These are phyloP conservation scores for Lasiommata megera DNA, from an alignment of 2,888 invertebrate genomes.

Conservation along the genomic window DNA sequence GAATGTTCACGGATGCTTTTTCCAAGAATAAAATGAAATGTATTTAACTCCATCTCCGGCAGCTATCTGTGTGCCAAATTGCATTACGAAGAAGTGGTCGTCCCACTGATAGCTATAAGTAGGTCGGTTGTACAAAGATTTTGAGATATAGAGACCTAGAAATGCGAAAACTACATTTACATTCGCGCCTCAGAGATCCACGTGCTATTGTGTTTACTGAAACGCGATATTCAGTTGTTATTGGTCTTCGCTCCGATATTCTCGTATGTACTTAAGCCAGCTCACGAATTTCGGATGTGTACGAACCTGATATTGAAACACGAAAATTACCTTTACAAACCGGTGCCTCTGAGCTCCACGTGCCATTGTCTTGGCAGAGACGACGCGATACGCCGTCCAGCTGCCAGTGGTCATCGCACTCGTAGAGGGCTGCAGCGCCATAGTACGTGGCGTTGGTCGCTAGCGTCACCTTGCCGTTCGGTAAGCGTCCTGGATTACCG, in stretches of 20 bases:
- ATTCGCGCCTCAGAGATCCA: slow-evolving; percentile 92
- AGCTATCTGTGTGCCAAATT: not conserved
- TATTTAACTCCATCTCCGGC: no score
- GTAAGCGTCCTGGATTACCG: slow-evolving; percentile 86
- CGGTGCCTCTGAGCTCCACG: slow-evolving; percentile 93
- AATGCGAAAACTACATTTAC: slow-evolving; percentile 82
- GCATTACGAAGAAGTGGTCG: no score
- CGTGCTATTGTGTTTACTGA: slow-evolving; percentile 93
- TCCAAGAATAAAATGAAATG: no score
- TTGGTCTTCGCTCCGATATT: slow-evolving; percentile 88
- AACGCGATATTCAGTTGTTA: slow-evolving; percentile 90
- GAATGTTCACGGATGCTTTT: no score
- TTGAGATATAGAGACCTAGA: no score
- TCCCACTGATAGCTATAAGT: no score
- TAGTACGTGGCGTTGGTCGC: slow-evolving; percentile 94
- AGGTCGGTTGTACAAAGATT: no score
- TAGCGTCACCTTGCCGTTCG: slow-evolving; percentile 88
- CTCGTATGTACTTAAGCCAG: no score
- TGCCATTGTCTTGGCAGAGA: slow-evolving; percentile 92
- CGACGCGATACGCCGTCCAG: slow-evolving; percentile 91
- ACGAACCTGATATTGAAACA: not conserved
- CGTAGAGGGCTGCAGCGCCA: slow-evolving; percentile 91
- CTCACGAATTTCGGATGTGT: no score
- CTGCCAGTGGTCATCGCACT: slow-evolving; percentile 90
- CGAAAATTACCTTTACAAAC: slow-evolving; percentile 85